phyloP scores from a whole-genome alignment of 2,888 invertebrate genomes.

The Protonemura montana region DNA sequence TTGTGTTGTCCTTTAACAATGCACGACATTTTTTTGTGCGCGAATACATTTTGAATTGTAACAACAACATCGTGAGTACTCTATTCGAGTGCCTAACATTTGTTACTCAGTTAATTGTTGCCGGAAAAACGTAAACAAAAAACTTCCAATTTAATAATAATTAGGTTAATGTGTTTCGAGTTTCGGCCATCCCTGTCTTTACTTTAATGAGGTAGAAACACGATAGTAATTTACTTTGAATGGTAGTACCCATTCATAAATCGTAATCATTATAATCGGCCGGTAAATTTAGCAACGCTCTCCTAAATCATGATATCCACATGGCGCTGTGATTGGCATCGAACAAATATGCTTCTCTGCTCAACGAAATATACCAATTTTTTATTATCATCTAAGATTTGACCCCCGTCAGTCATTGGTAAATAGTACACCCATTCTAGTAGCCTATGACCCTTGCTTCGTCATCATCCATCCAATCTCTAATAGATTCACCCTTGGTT shows the following conservation, averaged over 20 bases:
- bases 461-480: not conserved
- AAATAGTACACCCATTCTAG: not conserved
- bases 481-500: not conserved
- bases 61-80: not conserved
- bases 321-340: not conserved
- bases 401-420: not conserved
- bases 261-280: no score
- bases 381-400: not conserved
- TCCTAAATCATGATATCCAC: not conserved
- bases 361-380: not conserved
- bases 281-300: no score
- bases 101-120: not conserved
- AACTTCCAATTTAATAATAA: not conserved
- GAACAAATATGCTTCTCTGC: not conserved
- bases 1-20: not conserved
- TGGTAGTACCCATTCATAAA: no score
- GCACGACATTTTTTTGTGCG: not conserved
- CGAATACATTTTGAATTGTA: not conserved
- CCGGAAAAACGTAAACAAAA: constrained; percentile 2
- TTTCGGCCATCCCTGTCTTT: not conserved
- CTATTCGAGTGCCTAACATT: not conserved
- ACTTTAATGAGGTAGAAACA: no score
- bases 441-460: not conserved
- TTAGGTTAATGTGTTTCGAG: not conserved
- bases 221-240: no score